phyloP scores from a whole-genome alignment of 2,113 vertebrate species.

The Bungarus multicinctus region DNA sequence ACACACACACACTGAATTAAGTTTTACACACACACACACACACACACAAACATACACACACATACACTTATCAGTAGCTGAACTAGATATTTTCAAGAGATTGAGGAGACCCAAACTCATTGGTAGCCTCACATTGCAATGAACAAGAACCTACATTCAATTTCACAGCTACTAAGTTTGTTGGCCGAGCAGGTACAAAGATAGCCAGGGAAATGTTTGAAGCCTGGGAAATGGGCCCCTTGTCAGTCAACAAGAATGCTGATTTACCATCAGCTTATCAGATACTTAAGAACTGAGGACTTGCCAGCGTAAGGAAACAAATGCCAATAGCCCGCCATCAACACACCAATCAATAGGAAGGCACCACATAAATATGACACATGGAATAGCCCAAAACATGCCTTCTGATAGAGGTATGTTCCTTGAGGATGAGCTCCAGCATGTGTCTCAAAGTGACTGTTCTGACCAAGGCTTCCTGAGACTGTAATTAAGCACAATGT shows the following conservation, averaged over 20 bases:
- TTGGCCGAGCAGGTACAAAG: background rate
- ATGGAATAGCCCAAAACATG: background rate
- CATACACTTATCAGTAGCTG: background rate
- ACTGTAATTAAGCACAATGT: no score
- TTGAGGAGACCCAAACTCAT: background rate
- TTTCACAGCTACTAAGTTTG: background rate
- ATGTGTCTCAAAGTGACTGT: background rate
- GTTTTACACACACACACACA: background rate
- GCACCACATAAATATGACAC: background rate
- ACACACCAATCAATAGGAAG: background rate
- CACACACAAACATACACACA: background rate
- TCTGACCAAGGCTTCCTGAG: no score
- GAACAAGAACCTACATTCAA: background rate
- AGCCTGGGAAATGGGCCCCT: background rate
- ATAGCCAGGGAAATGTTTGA: background rate
- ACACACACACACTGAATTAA: background rate
- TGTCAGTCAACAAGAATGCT: background rate
- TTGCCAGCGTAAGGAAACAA: background rate
- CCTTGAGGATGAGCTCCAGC: background rate
- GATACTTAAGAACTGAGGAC: background rate
- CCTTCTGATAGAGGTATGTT: background rate
- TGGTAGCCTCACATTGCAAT: background rate
- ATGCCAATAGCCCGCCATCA: background rate
- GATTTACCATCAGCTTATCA: background rate
- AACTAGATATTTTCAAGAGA: conserved; percentile 58